These are phyloP conservation scores for Orthonychiurus folsomi DNA, from an alignment of 2,888 invertebrate genomes.

Conservation along the genomic window DNA sequence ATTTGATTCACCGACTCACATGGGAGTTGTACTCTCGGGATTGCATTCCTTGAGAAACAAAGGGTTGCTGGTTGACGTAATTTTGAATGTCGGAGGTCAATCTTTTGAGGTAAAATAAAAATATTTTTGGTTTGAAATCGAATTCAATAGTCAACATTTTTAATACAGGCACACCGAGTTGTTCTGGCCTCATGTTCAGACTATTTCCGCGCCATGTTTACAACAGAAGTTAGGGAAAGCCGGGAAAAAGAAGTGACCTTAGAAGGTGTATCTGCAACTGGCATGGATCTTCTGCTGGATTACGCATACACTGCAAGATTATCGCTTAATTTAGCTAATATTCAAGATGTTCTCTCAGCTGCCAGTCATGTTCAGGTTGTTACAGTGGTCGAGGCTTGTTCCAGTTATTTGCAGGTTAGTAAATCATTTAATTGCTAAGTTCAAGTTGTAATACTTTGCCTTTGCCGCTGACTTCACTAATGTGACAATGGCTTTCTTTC, in stretches of 20 bases:
- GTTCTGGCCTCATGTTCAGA: constrained; percentile 64
- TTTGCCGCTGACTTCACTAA: background rate
- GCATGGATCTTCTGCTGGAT: constrained; percentile 56
- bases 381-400: constrained; percentile 58
- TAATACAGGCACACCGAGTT: constrained; percentile 58
- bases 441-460: background rate
- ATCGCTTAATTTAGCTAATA: constrained; percentile 54
- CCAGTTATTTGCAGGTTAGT: constrained; percentile 52
- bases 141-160: constrained; percentile 10
- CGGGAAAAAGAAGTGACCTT: constrained; percentile 56
- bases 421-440: too few relatives aligned
- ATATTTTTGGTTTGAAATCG: constrained; percentile 14
- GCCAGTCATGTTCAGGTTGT: constrained; percentile 60
- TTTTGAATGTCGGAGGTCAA: constrained; percentile 56
- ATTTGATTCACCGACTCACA: constrained; percentile 53
- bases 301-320: constrained; percentile 61
- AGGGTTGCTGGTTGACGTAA: constrained; percentile 58
- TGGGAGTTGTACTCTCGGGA: constrained; percentile 52
- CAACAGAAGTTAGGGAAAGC: constrained; percentile 57
- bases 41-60: constrained; percentile 54
- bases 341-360: constrained; percentile 60
- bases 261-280: constrained; percentile 56
- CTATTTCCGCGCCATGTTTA: constrained; percentile 68
- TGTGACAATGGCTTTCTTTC: too few relatives aligned
- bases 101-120: constrained; percentile 50